Percentiles rank a stretch among this genome's conserved stretches.
Evolutionary conservation across 2,797 vertebrate genomes (phyloP).

Genomic region (Vultur gryphus): DNA sequence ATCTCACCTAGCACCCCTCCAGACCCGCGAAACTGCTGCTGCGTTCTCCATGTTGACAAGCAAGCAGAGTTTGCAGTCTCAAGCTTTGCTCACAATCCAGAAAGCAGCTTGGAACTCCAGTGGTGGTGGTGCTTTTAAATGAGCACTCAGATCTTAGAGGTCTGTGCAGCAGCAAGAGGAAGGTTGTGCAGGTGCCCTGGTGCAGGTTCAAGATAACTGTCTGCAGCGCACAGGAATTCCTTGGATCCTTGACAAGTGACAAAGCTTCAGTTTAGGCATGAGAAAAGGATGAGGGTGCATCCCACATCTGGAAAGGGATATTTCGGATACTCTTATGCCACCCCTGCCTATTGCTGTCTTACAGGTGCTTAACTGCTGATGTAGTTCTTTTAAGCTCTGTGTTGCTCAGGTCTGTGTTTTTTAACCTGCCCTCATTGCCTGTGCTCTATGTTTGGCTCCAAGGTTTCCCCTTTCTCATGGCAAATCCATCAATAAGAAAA

Average conservation of each 20-base stretch:
- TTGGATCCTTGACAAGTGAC: neutral
- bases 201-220: neutral
- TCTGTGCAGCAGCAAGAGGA: neutral
- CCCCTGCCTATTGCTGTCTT: neutral
- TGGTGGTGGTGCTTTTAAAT: neutral
- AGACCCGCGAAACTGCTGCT: neutral
- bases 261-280: neutral
- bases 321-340: neutral
- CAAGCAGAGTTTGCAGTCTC: neutral
- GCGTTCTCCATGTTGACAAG: neutral
- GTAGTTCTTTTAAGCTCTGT: neutral
- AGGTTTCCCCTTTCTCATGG: neutral
- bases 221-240: neutral
- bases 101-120: neutral
- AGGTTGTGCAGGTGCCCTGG: neutral
- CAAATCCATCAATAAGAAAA: neutral
- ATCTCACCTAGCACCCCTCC: neutral
- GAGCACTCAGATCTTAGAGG: neutral
- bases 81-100: neutral
- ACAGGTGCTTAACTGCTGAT: neutral
- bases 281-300: neutral
- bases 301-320: neutral
- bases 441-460: neutral
- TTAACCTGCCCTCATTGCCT: neutral
- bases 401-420: neutral